Evolutionary conservation across 2,797 vertebrate genomes (phyloP), one percentile per base, ranked within the genome.

Genomic region (Gymnopithys bicolor): DNA sequence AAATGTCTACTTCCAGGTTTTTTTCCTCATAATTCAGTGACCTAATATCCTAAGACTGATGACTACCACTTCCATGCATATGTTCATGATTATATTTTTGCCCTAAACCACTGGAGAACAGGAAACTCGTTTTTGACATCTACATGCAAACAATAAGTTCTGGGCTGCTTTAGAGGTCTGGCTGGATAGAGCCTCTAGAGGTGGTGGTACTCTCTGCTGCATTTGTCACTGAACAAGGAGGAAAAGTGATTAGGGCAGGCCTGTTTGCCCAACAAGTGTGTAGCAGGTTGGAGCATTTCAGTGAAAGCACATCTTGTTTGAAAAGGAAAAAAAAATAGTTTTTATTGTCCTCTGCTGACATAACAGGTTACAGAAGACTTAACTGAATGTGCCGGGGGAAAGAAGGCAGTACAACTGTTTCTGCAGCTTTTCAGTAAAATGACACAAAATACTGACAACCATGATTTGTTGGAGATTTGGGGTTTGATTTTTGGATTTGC

Each of bases 101-200:
- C 92, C 94, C 60, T 69, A 90, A 87, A 53, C 86, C 49, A 74
- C 84, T 67, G 32, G 67, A 93, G 93, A 90, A 84, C 92, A 92
- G 95, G 95, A 95, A 96, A 87, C 78, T 84, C 85, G 77, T 9
- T 84, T 95, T 64, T 96, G 93, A 92, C 88, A 92, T 95, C 69
- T 90, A 91, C 92, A 87, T 76, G 87, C 84, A 92, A 96, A 95
- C 88, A 90, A 89, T 80, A 84, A 95, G 59, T 43, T 49, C 58
- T 52, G 43, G 17, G 6, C 88, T 60, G 60, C 56, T 79, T 82
- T 48, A 89, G 55, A 77, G 83, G 63, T 86, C 85, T 60, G 33
- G 28, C 76, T 66, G 55, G 39, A 51, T 70, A 78, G 63, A 66
- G 39, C 59, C 70, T 64, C 27, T 19, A 59, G 77, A 77, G 41